A percentile compares a stretch with the other conserved stretches of the same genome.
Evolutionary conservation across 2,888 invertebrate species (phyloP).

Genomic region (Caradrina kadenii): DNA sequence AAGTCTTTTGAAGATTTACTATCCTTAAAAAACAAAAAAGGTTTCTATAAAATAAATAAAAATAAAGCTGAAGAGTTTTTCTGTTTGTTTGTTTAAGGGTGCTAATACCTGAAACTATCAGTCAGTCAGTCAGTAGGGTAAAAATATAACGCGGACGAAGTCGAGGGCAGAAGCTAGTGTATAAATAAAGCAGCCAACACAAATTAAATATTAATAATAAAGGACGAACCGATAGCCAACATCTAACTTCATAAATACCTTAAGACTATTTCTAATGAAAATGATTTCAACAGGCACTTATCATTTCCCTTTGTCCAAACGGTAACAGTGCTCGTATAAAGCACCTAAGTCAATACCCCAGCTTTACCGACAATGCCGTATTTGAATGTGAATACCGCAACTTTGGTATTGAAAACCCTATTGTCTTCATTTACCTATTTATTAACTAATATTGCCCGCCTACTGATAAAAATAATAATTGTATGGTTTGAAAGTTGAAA

Average conservation of each 20-base stretch:
- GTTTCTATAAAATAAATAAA: too few species aligned
- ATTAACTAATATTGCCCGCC: not conserved
- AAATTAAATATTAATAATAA: not conserved
- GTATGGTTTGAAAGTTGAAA: not conserved
- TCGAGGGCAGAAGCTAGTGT: too few species aligned
- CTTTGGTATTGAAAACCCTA: constrained; percentile 12
- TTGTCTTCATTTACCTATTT: constrained; percentile 37
- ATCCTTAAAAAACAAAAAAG: too few species aligned
- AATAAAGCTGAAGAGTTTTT: too few species aligned
- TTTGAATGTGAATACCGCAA: constrained; percentile 42
- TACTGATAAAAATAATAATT: constrained; percentile 1
- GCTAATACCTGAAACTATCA: too few species aligned
- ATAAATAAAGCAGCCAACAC: too few species aligned
- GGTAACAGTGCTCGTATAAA: not conserved
- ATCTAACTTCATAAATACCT: constrained; percentile 18
- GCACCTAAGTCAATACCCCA: constrained; percentile 14
- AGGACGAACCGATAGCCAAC: not conserved
- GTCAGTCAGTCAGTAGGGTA: too few species aligned
- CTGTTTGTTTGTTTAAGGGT: too few species aligned
- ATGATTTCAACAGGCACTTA: constrained; percentile 18
- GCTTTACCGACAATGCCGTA: constrained; percentile 25
- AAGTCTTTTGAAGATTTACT: too few species aligned
- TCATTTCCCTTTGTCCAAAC: constrained; percentile 22
- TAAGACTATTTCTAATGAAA: constrained; percentile 24
- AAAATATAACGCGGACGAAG: too few species aligned